Percentiles rank a stretch among this genome's conserved stretches.
Conservation (phyloP, 37 sponge, comb jelly and placozoan genomes). For the Lycopodina hypogea region DNA sequence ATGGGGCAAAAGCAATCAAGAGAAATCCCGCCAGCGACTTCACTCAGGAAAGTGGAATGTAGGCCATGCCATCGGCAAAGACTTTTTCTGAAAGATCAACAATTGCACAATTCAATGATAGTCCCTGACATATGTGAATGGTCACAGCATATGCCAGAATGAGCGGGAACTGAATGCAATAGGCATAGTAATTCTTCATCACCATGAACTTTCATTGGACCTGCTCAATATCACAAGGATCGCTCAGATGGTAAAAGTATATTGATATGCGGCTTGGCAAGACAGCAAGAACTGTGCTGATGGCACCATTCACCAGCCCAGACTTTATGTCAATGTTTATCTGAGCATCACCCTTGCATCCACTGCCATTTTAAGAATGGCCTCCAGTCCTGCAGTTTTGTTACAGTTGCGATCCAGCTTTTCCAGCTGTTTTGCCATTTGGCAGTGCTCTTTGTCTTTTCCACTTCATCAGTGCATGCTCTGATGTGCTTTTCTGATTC, state of each 20-base stretch:
- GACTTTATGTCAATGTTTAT: slow-evolving; percentile 49
- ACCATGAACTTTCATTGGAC: slow-evolving; percentile 46
- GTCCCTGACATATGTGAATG: too few relatives aligned
- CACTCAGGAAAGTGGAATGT: slow-evolving; percentile 59
- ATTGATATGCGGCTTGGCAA: slow-evolving; percentile 12
- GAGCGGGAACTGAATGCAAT: slow-evolving; percentile 54
- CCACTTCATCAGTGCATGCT: slow-evolving; percentile 51
- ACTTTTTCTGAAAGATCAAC: slow-evolving; percentile 51
- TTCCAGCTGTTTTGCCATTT: slow-evolving; percentile 53
- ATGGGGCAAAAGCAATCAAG: too few relatives aligned
- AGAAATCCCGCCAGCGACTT: slow-evolving; percentile 8
- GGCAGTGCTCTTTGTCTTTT: slow-evolving; percentile 36
- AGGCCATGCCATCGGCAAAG: slow-evolving; percentile 55
- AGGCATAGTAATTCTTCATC: slow-evolving; percentile 33
- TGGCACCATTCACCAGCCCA: slow-evolving; percentile 66
- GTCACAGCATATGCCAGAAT: slow-evolving; percentile 44
- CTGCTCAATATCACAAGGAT: slow-evolving; percentile 26
- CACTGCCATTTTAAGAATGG: slow-evolving; percentile 31
- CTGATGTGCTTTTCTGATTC: background rate
- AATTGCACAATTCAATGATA: slow-evolving; percentile 55
- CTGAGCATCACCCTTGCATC: slow-evolving; percentile 72
- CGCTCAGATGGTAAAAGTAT: slow-evolving; percentile 44
- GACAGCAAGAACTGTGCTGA: slow-evolving; percentile 38
- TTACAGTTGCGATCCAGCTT: slow-evolving; percentile 64
- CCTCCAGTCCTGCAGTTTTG: slow-evolving; percentile 62